Evolutionary conservation across 2,888 invertebrate genomes (phyloP).

Genomic region (Eristalinus sepulchralis): DNA sequence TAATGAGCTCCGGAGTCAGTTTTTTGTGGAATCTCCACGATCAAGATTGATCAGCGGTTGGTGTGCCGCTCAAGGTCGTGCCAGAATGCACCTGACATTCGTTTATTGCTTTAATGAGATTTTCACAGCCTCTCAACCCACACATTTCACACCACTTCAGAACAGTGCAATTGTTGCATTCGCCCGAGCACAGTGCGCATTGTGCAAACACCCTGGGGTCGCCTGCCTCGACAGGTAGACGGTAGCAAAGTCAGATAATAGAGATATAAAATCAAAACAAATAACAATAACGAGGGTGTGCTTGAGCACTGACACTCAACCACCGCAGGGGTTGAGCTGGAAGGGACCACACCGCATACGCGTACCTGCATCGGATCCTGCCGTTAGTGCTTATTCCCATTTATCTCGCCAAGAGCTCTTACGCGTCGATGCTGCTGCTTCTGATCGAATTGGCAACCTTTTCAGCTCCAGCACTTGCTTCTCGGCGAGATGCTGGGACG

Average conservation of each 20-base stretch:
- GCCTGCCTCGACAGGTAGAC: slow-evolving; percentile 1
- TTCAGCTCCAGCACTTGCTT: neutral
- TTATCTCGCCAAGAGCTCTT: no score
- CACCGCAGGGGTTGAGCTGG: neutral
- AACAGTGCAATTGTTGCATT: neutral
- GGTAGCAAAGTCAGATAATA: slow-evolving; percentile 14
- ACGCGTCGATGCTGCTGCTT: no score
- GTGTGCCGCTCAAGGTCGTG: neutral
- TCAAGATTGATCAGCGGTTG: neutral
- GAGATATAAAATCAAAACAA: slow-evolving; percentile 3
- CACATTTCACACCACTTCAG: neutral
- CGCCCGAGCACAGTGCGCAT: neutral
- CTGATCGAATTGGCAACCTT: neutral
- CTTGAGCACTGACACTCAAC: slow-evolving; percentile 1
- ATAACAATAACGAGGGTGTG: slow-evolving; percentile 6
- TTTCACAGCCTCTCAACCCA: neutral
- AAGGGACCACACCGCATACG: slow-evolving; percentile 22
- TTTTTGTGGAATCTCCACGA: neutral
- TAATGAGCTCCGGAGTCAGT: neutral
- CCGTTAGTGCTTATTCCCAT: neutral
- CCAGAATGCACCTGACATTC: neutral
- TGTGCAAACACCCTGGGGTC: neutral
- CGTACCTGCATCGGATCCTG: neutral
- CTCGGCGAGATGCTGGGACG: neutral
- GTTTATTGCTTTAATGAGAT: neutral